A percentile compares a stretch with the other conserved stretches of the same genome.
These are phyloP conservation scores for Mesorhabditis spiculigera DNA, from an alignment of 2,888 invertebrate genomes.

Conservation along the genomic window DNA sequence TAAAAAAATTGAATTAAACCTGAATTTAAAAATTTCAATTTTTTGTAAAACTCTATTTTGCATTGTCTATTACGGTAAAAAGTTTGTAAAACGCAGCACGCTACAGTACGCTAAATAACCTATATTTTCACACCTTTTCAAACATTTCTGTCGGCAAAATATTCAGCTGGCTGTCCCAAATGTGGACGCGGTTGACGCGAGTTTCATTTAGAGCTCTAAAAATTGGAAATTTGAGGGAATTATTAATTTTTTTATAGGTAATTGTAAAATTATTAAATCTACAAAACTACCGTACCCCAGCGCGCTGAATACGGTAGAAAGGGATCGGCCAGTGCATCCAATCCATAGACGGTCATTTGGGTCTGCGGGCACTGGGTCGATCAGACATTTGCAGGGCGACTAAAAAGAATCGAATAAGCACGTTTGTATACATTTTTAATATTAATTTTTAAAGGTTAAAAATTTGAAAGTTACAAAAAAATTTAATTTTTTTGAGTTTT, in stretches of 20 bases:
- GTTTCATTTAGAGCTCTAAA: conserved; percentile 38
- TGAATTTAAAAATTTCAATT: background rate
- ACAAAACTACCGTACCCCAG: background rate
- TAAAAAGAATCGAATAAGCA: background rate
- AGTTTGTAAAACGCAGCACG: background rate
- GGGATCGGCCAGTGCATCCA: background rate
- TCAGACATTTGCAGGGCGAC: conserved; percentile 2
- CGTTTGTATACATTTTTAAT: too few relatives aligned
- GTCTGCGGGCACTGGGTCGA: background rate
- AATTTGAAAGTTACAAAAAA: too few relatives aligned
- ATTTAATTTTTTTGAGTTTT: too few relatives aligned
- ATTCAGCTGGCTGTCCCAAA: conserved; percentile 44
- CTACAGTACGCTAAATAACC: background rate
- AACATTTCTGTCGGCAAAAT: conserved; percentile 47
- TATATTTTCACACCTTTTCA: conserved; percentile 24
- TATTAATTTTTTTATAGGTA: background rate
- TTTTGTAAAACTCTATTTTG: too few relatives aligned
- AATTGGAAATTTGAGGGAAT: background rate
- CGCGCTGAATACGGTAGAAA: background rate
- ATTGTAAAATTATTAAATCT: too few relatives aligned
- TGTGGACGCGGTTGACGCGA: conserved; percentile 30
- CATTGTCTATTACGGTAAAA: too few relatives aligned
- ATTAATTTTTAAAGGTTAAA: too few relatives aligned
- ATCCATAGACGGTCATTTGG: background rate
- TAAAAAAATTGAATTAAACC: conserved; percentile 14